Base-by-base conservation (phyloP, 2,797 vertebrate genomes). In the Chelon labrosus region DNA sequence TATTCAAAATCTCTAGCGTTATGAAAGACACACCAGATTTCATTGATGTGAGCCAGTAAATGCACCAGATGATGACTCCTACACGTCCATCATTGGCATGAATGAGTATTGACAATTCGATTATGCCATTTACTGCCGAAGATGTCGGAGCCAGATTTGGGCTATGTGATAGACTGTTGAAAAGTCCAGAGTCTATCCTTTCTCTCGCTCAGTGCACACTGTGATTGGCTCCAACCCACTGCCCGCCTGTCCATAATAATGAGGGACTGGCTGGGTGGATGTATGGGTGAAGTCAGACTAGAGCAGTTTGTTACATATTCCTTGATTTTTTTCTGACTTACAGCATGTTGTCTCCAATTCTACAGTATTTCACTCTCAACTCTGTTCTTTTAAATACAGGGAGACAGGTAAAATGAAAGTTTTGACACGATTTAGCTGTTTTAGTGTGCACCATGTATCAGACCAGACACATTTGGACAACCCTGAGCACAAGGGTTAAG, bases 1-100 rank as follows among this genome's bases (percentile, higher is more conserved):
- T 31, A 3, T 35, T 27, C 52, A 58, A 64, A 75, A 72, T 74
- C 55, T 66, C 66, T 51, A 25, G 39, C 1, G 59, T 85, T 85
- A 77, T 63, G 67, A 85, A 85, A 86, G 79, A 71, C 10, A 22
- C 49, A 52, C 53, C 82, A 87, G 85, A 75, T 85, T 80, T 65
- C 57, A 75, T 71, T 72, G 72, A 83, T 82, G 68, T 83, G 69
- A 77, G 77, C 74, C 11, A 2, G 63, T 35, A 17, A 73, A 70
- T 50, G 46, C 25, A 75, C 70, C 87, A 91, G 85, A 85, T 86
- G 82, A 88, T 6, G 12, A 88, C 89, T 83, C 87, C 89, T 85
- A 85, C 89, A 71, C 82, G 22, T 77, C 63, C 52, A 54, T 52
- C 27, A 13, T 13, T 85, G 86, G 85, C 77, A 79, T 61, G 27